Conservation (phyloP, 2,113 vertebrate species). For the Madoqua kirkii region DNA sequence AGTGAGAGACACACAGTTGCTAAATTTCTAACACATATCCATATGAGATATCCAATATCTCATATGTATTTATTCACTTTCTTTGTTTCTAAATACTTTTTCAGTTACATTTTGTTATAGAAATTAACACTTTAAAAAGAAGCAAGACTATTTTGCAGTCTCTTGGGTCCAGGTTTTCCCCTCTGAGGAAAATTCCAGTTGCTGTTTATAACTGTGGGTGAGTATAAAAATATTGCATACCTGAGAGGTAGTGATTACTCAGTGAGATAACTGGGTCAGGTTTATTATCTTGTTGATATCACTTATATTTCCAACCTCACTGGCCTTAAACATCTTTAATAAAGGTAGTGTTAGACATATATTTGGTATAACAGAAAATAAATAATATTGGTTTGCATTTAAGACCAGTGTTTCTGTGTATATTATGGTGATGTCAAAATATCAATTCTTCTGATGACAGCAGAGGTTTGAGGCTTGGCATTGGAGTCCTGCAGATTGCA, state of each 20-base stretch:
- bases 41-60: neutral
- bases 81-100: neutral
- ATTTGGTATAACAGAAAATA: neutral
- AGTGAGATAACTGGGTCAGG: conserved; percentile 56
- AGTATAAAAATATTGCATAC: conserved; percentile 59
- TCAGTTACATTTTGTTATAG: neutral
- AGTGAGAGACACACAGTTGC: neutral
- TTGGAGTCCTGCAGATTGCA: no score
- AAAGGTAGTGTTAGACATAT: neutral
- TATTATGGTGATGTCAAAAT: neutral
- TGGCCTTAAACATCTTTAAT: neutral
- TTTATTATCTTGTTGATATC: conserved; percentile 69
- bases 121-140: neutral
- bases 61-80: neutral
- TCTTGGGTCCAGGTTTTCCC: neutral
- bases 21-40: neutral
- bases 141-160: neutral
- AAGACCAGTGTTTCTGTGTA: neutral
- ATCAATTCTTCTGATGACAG: neutral
- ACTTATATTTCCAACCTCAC: conserved; percentile 57
- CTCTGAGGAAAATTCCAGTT: conserved; percentile 25
- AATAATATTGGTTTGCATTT: neutral
- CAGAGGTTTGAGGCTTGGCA: rapidly evolving
- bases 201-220: neutral
- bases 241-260: conserved; percentile 64